Evolutionary conservation across 2,113 vertebrate species (phyloP).

Genomic region (Passer montanus): DNA sequence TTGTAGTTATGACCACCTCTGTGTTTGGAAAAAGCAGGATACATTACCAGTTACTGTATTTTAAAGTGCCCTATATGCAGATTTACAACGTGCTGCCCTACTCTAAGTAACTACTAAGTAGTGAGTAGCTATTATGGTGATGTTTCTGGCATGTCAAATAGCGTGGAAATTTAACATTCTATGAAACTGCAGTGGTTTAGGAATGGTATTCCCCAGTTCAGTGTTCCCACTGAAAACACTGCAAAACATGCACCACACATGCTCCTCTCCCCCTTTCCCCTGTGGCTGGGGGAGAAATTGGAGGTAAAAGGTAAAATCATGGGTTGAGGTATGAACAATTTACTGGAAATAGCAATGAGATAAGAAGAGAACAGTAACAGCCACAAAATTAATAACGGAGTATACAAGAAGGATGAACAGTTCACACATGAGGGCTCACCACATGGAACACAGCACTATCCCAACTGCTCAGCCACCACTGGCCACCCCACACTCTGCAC

Average conservation of each 20-base stretch:
- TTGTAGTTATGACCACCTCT: background rate
- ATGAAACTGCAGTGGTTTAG: background rate
- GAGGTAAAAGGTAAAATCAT: background rate
- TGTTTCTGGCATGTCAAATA: background rate
- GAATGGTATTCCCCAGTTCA: background rate
- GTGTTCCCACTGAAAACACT: background rate
- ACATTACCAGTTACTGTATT: background rate
- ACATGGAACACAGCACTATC: background rate
- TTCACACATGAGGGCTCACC: fast-evolving
- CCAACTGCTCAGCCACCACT: fast-evolving
- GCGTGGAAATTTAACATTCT: background rate
- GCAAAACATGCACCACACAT: background rate
- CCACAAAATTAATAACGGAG: background rate
- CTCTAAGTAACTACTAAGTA: background rate
- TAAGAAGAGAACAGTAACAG: background rate
- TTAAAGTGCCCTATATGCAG: background rate
- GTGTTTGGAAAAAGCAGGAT: background rate
- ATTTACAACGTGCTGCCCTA: background rate
- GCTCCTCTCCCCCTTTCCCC: background rate
- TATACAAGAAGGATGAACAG: background rate
- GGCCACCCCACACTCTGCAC: background rate
- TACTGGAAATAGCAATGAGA: background rate
- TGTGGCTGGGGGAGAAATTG: background rate
- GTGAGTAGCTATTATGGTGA: background rate
- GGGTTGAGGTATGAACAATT: background rate